phyloP scores from a whole-genome alignment of 2,888 invertebrate species.

The Agrochola circellaris region DNA sequence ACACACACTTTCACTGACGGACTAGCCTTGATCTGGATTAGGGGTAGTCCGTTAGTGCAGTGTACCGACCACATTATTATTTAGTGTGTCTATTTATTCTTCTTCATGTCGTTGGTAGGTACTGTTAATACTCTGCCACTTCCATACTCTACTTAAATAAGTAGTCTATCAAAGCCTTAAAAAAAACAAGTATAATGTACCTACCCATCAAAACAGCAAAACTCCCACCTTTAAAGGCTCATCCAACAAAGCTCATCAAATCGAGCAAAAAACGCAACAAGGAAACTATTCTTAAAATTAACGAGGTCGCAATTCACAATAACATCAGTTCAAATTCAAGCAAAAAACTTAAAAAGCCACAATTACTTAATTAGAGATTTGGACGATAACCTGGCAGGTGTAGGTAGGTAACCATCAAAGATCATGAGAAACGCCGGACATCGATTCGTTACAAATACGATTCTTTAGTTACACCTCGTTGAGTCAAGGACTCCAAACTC shows the following conservation, averaged over 20 bases:
- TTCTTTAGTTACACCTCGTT: conserved; percentile 90
- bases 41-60: neutral
- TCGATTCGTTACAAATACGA: conserved; percentile 89
- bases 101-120: no score
- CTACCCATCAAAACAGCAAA: conserved; percentile 30
- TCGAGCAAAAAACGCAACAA: conserved; percentile 46
- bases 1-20: neutral
- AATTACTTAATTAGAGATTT: conserved; percentile 87
- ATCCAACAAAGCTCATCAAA: conserved; percentile 32
- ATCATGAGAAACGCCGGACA: conserved; percentile 85
- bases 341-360: conserved; percentile 76
- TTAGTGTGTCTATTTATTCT: neutral
- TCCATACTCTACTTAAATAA: no score
- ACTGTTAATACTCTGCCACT: neutral
- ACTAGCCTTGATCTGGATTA: neutral
- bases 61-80: neutral
- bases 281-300: conserved; percentile 48
- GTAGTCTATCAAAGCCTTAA: neutral
- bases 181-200: conserved; percentile 11
- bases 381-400: conserved; percentile 86
- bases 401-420: conserved; percentile 77
- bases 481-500: conserved; percentile 89
- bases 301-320: conserved; percentile 61
- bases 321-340: conserved; percentile 46
- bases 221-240: conserved; percentile 34